Base-by-base conservation (phyloP, 2,888 invertebrate species). In the Cheilosia pagana region DNA sequence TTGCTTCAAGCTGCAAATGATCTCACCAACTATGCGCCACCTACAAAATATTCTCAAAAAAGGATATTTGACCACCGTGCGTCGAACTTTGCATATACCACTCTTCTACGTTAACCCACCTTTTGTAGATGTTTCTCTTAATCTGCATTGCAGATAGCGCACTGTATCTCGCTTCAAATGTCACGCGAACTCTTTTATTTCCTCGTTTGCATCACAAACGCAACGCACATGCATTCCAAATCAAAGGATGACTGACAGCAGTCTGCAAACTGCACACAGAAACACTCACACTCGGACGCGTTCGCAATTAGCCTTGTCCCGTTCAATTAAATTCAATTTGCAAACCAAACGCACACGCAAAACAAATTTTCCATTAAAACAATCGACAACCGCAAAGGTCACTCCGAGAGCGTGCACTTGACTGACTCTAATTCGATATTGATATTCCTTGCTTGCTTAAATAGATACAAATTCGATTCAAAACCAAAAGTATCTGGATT, bases 311-410 rank as follows among this genome's bases (percentile, higher is more conserved):
- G 72, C 67, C 52, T 71, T 52, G 72, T 77, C 67, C 68, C 57
- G 67, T 78, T 77, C 45, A 82, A 82, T 82, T 78, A 43, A 82
- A 72, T 67, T 45, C 68, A 72, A 74, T 77, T 76, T 71, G 65
- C 53, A 39, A 41, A 10, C 39, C 19, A 53, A 48, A 43, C 39
- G 60, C 78, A 71, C 28, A 52, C 39, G 48, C 19, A 14, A 72
- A 65, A 65, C 10, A 5, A 45, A 45, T 63, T 63, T 48, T 63
- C 48, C 16, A 55, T 16, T 45, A 23, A 60, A 50, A 25, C 41
- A 43, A 43, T 16, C 59, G 28, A 53, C 31, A 43, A 50, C 65
- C 71, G 31, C 67, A 77, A 77, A 82, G 82, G 82, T 77, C 82
- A 62, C 50, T 62, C 52, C 41, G 31, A 31, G 57, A 31, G 57